phyloP scores from a whole-genome alignment of 1,140 invertebrate genomes.

The Brachionus paranguensis region DNA sequence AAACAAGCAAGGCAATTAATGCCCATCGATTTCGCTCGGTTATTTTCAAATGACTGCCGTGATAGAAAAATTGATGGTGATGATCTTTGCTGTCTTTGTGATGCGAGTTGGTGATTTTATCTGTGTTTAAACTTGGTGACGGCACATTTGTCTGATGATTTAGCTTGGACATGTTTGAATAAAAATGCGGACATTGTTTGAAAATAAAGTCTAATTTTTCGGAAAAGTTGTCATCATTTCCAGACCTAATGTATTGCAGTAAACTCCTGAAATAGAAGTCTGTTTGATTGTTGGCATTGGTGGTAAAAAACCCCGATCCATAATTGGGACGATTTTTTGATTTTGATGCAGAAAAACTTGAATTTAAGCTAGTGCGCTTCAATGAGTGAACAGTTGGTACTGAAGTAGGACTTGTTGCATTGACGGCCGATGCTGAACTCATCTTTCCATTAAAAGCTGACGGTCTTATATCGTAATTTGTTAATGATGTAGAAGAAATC shows the following conservation, averaged over 20 bases:
- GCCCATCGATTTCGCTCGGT: constrained; percentile 1
- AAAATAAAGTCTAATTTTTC: constrained; percentile 36
- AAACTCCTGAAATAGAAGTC: constrained; percentile 28
- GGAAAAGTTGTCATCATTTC: background rate
- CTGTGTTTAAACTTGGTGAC: background rate
- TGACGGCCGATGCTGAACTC: constrained; percentile 5
- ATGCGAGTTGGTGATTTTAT: background rate
- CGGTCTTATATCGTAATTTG: constrained; percentile 7
- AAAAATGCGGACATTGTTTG: constrained; percentile 22
- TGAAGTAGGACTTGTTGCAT: background rate
- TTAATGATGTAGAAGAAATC: constrained; percentile 9
- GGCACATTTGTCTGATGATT: background rate
- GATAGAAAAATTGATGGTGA: background rate
- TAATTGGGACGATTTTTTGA: background rate
- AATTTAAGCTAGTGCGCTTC: background rate
- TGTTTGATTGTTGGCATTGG: background rate
- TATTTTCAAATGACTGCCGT: background rate
- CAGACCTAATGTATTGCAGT: constrained; percentile 4
- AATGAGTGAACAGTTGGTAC: background rate
- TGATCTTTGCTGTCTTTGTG: background rate
- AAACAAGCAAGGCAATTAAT: background rate
- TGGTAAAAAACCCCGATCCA: background rate
- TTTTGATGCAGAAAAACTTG: background rate
- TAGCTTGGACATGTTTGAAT: background rate
- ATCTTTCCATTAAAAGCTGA: background rate